Evolutionary conservation across 2,797 vertebrate species (phyloP), one percentile per base, ranked within the genome.

Genomic region (Ctenopoma kingsleyae): DNA sequence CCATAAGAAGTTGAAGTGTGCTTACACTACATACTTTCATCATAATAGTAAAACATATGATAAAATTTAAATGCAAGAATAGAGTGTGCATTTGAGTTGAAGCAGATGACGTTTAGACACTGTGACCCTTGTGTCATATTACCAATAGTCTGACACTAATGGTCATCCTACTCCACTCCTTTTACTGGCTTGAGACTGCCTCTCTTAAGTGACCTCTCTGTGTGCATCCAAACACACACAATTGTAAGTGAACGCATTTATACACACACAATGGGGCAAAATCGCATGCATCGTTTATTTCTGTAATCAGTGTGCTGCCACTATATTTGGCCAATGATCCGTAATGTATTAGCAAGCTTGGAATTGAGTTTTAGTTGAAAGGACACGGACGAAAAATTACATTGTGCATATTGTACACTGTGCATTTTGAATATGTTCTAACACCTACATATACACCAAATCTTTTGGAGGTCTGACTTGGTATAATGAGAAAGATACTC

Each of bases 271-370:
- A 55, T 30, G 4, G 32, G 20, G 35, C 40, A 61, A 77, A 75
- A 76, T 52, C 27, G 52, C 62, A 79, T 72, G 77, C 84, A 81
- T 88, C 85, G 79, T 84, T 90, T 80, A 79, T 82, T 83, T 72
- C 55, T 86, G 74, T 85, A 87, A 90, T 88, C 86, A 84, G 71
- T 46, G 61, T 30, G 41, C 81, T 36, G 55, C 66, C 79, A 74
- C 78, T 88, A 55, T 83, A 76, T 86, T 84, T 81, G 76, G 87
- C 69, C 86, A 90, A 89, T 89, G 88, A 86, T 81, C 80, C 84
- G 70, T 89, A 67, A 74, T 66, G 59, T 84, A 89, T 89, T 83
- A 82, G 82, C 68, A 30, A 74, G 68, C 70, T 69, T 65, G 54
- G 73, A 78, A 78, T 78, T 73, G 56, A 44, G 43, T 83, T 81